These are phyloP conservation scores for Poecile atricapillus DNA, from an alignment of 2,113 vertebrate species.

Conservation along the genomic window DNA sequence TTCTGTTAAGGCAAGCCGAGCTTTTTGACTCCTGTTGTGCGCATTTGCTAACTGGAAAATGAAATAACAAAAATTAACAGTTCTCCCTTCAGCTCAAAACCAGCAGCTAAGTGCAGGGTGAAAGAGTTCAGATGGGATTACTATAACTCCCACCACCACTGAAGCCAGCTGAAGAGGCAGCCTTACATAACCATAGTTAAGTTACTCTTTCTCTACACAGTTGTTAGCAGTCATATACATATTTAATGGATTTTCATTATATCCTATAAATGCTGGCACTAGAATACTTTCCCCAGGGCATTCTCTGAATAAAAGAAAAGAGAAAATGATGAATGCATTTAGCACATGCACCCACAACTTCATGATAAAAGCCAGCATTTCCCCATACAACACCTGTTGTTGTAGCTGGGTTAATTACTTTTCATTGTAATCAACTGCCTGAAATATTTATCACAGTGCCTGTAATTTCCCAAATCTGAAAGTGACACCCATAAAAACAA, in stretches of 20 bases:
- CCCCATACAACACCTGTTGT: conserved; percentile 81
- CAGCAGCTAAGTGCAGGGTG: background rate
- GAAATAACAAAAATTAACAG: background rate
- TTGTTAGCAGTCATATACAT: conserved; percentile 75
- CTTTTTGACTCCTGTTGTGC: background rate
- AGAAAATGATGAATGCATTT: conserved; percentile 74
- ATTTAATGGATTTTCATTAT: conserved; percentile 81
- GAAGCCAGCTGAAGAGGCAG: background rate
- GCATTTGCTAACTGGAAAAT: background rate
- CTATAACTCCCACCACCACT: background rate
- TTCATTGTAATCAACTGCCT: conserved; percentile 78
- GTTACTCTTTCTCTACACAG: conserved; percentile 39
- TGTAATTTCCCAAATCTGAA: conserved; percentile 78
- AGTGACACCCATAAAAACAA: conserved; percentile 58
- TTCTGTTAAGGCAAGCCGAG: background rate
- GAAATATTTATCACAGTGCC: conserved; percentile 82
- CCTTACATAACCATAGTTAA: conserved; percentile 44
- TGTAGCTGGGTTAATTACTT: conserved; percentile 79
- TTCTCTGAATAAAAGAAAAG: conserved; percentile 70
- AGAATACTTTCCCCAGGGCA: conserved; percentile 72
- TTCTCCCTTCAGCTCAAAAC: background rate
- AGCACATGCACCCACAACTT: conserved; percentile 74
- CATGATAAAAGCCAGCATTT: conserved; percentile 76
- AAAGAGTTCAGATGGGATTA: background rate
- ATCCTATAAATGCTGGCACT: conserved; percentile 76